A percentile compares a stretch with the other conserved stretches of the same genome.
Conservation (phyloP, 2,888 invertebrate genomes). For the Zhengitettix transpicula region DNA sequence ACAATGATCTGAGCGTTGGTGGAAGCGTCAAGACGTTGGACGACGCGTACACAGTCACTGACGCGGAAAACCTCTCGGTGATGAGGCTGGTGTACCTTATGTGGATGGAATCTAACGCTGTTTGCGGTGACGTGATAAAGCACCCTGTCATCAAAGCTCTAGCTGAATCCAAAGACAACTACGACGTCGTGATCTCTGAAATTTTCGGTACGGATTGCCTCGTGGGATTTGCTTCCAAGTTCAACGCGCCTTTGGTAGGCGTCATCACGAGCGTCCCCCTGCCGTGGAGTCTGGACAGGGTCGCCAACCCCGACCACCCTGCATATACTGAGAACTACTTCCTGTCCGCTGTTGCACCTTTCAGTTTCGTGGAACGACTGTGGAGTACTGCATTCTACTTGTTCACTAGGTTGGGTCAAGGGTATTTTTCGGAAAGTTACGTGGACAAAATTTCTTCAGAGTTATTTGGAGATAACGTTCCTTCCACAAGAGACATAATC, state of each 20-base stretch:
- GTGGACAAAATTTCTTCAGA: conserved; percentile 30
- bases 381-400: conserved; percentile 13
- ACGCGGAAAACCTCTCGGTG: too few relatives aligned
- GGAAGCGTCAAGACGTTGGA: too few relatives aligned
- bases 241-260: conserved; percentile 13
- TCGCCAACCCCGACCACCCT: conserved; percentile 15
- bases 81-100: too few relatives aligned
- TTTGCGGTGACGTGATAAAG: neutral
- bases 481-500: conserved; percentile 29
- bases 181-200: conserved; percentile 18
- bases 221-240: conserved; percentile 15
- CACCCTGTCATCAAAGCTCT: neutral
- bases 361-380: conserved; percentile 17
- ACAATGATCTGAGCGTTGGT: neutral
- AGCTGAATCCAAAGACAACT: conserved; percentile 3
- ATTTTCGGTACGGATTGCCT: conserved; percentile 18
- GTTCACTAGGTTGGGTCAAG: neutral
- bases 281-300: conserved; percentile 10
- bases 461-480: conserved; percentile 31
- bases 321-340: conserved; percentile 16
- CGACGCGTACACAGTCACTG: too few relatives aligned
- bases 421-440: conserved; percentile 9
- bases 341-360: conserved; percentile 14
- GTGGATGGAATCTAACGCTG: neutral
- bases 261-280: conserved; percentile 12